Evolutionary conservation across 2,113 vertebrate genomes (phyloP).

Genomic region (Notechis scutatus): DNA sequence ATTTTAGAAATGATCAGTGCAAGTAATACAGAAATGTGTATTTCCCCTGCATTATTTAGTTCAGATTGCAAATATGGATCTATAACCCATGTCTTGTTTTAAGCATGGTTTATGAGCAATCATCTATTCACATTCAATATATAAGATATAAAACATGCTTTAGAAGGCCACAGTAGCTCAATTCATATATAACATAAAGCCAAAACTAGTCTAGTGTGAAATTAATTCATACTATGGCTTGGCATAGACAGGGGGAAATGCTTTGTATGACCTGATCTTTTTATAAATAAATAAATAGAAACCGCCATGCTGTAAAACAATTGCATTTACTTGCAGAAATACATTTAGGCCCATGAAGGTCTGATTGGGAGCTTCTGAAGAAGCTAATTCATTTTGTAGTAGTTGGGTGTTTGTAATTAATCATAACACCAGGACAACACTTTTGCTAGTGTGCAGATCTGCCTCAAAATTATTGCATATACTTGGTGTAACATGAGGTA

Average conservation of each 20-base stretch:
- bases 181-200: background rate
- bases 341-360: background rate
- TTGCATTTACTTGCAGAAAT: background rate
- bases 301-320: background rate
- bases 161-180: background rate
- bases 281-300: background rate
- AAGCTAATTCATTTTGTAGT: background rate
- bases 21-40: background rate
- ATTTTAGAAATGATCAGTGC: background rate
- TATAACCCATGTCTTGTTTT: background rate
- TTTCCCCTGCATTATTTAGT: background rate
- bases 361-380: background rate
- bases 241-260: background rate
- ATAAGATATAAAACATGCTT: background rate
- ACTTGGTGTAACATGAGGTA: background rate
- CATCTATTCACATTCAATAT: background rate
- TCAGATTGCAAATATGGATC: background rate
- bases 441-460: background rate
- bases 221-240: background rate
- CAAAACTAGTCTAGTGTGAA: background rate
- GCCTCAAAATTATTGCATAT: background rate
- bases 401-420: background rate
- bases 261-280: background rate
- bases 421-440: background rate
- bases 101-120: background rate